Evolutionary conservation across 2,888 invertebrate genomes (phyloP), one percentile per base, ranked within the genome.

Genomic region (Melanophora roralis): DNA sequence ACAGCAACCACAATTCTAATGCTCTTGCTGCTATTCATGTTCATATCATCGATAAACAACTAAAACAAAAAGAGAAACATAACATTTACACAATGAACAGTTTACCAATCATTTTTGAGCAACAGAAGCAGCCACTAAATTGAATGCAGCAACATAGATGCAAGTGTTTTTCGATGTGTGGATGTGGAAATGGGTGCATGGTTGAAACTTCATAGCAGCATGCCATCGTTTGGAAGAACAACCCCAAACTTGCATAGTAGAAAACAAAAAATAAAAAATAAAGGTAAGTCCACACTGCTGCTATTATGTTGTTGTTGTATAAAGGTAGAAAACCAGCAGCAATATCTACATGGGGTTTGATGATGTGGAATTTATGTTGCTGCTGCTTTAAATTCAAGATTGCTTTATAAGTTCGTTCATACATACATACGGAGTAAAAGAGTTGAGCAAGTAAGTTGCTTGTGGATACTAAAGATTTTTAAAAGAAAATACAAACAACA

Each of bases 101-200:
- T 57, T 76, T 80, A 80, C 80, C 80, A 80, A 80, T 80, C 80
- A 80, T 80, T 80, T 62, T 76, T 80, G 67, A 80, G 80, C 62
- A 80, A 75, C 71, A 80, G 67, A 68, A 67, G 76, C 69, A 67
- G 71, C 68, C 57, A 40, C 62, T 14, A 34, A 68, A 68, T 55
- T 49, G 62, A 21, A 62, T 69, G 69, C 69, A 69, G 32, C 47
- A 71, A 57, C 60, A 71, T 64, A 40, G 43, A 59, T 65, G 60
- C 62, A 78, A 21, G 40, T 9, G n/a, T 14, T 9, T 9, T 1
- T 53, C 16, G n/a, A 19, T 55, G 36, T 55, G 55, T 51, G 45
- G 7, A n/a, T 27, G 23, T 36, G 72, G 36, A 4, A 1, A 53
- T 43, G 55, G 23, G 12, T 16, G 53, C 38, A 45, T 19, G 60